phyloP scores from a whole-genome alignment of 1,140 invertebrate species.

The Asbolus verrucosus region DNA sequence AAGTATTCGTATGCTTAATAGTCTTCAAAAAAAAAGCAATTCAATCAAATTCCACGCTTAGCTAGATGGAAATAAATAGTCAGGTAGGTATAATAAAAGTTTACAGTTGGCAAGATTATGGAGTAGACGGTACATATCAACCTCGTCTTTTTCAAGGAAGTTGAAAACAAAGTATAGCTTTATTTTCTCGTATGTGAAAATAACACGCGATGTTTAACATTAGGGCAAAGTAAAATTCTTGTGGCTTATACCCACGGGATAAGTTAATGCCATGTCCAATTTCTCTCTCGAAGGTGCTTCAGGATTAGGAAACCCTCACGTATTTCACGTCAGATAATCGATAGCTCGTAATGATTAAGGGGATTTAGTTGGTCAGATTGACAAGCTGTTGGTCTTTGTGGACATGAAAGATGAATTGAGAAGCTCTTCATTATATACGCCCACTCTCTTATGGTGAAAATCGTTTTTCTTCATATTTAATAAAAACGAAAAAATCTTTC shows the following conservation, averaged over 20 bases:
- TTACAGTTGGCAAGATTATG: not conserved
- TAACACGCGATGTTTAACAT: constrained; percentile 44
- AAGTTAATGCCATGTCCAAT: constrained; percentile 44
- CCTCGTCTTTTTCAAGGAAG: constrained; percentile 1
- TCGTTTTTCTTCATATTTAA: not conserved
- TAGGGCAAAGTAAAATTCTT: constrained; percentile 36
- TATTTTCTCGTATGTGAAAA: constrained; percentile 32
- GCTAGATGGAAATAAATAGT: constrained; percentile 16
- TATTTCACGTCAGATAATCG: constrained; percentile 43
- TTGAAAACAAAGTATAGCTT: constrained; percentile 30
- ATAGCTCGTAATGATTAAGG: constrained; percentile 35
- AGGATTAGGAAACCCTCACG: constrained; percentile 34
- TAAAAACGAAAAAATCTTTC: not conserved
- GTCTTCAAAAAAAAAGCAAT: not conserved
- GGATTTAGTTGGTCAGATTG: constrained; percentile 20
- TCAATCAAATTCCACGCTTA: constrained; percentile 13
- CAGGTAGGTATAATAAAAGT: not conserved
- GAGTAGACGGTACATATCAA: not conserved
- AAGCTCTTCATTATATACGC: constrained; percentile 18
- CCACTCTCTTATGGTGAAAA: not conserved
- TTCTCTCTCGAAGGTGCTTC: constrained; percentile 25
- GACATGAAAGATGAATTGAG: constrained; percentile 11
- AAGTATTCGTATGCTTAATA: constrained; percentile 6
- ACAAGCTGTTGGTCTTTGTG: constrained; percentile 24
- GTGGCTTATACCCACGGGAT: constrained; percentile 39